Evolutionary conservation across 2,797 vertebrate species (phyloP).

Genomic region (Dryobates pubescens): DNA sequence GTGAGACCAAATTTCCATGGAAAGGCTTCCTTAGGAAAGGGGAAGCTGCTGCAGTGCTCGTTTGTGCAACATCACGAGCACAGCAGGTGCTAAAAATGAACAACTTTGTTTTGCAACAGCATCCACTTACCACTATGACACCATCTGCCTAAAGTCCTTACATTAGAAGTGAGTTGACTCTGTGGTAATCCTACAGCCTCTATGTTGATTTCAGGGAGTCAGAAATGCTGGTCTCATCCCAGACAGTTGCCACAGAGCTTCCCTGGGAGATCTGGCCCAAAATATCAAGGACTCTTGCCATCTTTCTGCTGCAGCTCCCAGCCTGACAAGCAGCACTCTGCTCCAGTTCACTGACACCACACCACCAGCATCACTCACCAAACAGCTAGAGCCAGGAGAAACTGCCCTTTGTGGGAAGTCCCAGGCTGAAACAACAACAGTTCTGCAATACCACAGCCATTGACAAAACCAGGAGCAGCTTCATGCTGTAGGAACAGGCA

Average conservation of each 20-base stretch:
- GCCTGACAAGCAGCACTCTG: background rate
- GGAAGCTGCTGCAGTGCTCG: background rate
- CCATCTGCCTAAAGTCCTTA: background rate
- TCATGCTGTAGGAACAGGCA: background rate
- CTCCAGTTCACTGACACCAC: background rate
- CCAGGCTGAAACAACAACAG: background rate
- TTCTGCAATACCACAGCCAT: background rate
- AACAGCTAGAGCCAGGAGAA: background rate
- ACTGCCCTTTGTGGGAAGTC: background rate
- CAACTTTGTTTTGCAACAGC: background rate
- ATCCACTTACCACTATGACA: too few species aligned
- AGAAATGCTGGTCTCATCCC: background rate
- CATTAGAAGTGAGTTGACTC: background rate
- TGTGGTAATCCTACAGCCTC: background rate
- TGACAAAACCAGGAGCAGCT: background rate
- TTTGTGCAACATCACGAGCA: background rate
- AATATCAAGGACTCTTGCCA: background rate
- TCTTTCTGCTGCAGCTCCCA: background rate
- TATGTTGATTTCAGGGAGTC: background rate
- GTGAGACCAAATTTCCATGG: background rate
- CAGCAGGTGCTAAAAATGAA: background rate
- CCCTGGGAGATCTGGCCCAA: background rate
- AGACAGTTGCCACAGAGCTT: rapidly evolving
- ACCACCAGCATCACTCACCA: rapidly evolving
- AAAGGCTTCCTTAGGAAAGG: background rate